Percentiles rank a stretch among this genome's conserved stretches.
Conservation (phyloP, 2,888 invertebrate species). For the Rhabditoides inermis region DNA sequence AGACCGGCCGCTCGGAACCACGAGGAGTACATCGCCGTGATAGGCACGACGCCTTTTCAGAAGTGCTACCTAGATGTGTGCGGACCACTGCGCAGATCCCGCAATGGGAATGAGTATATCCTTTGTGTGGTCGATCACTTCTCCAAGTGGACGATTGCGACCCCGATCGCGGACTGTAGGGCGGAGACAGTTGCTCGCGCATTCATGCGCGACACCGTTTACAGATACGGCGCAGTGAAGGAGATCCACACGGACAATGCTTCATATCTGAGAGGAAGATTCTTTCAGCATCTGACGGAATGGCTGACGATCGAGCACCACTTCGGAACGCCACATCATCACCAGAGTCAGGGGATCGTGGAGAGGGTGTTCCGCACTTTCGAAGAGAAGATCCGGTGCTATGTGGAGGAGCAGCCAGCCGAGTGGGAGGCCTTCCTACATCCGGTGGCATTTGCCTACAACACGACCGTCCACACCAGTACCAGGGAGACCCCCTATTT, state of each 20-base stretch:
- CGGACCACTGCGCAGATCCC: conserved; percentile 11
- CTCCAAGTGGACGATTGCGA: conserved; percentile 23
- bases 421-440: conserved; percentile 15
- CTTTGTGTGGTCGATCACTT: conserved; percentile 9
- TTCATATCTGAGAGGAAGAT: conserved; percentile 16
- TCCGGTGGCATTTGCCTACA: conserved; percentile 12
- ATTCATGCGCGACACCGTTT: conserved; percentile 21
- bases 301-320: conserved; percentile 15
- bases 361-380: conserved; percentile 27
- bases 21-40: conserved; percentile 10
- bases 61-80: conserved; percentile 14
- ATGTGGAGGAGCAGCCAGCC: conserved; percentile 4
- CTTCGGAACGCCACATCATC: conserved; percentile 19
- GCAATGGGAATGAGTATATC: conserved; percentile 9
- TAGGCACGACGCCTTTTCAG: conserved; percentile 2
- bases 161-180: conserved; percentile 46
- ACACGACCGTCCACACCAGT: conserved; percentile 12
- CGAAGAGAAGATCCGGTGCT: conserved; percentile 11
- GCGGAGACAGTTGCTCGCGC: conserved; percentile 43
- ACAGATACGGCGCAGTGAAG: conserved; percentile 23
- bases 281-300: conserved; percentile 12
- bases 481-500: conserved; percentile 18
- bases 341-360: conserved; percentile 30
- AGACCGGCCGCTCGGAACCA: background rate
- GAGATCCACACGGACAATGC: conserved; percentile 38